phyloP scores from a whole-genome alignment of 2,888 invertebrate genomes.

The Zygogramma bicolorata region DNA sequence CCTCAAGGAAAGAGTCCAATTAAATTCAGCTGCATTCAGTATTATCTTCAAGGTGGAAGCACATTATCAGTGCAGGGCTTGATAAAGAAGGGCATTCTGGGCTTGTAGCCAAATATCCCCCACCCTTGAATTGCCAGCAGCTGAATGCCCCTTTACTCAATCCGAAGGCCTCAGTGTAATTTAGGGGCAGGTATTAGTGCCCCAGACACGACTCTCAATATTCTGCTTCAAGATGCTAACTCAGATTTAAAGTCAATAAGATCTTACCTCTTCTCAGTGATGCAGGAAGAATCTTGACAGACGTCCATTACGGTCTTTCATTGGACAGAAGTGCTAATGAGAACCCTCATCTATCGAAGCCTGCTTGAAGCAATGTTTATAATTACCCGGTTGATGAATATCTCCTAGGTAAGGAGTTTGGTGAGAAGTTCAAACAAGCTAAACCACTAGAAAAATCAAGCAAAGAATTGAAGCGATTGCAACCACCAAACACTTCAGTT shows the following conservation, averaged over 20 bases:
- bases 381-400: conserved; percentile 1
- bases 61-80: not conserved
- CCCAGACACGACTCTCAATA: not conserved
- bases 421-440: not conserved
- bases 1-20: no score
- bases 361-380: conserved; percentile 2
- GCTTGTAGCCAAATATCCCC: not conserved
- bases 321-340: conserved; percentile 12
- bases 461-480: no score
- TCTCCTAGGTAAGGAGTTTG: conserved; percentile 10
- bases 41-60: no score
- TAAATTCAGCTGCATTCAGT: no score
- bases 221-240: not conserved
- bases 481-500: no score
- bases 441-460: not conserved
- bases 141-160: conserved; percentile 9
- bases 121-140: not conserved
- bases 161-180: not conserved
- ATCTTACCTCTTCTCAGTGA: not conserved
- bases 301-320: not conserved
- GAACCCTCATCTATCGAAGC: not conserved
- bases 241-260: not conserved
- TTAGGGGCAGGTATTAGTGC: not conserved
- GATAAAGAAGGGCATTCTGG: not conserved
- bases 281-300: conserved; percentile 15